These are phyloP conservation scores for Lophotriccus pileatus DNA, from an alignment of 2,797 vertebrate species.

Conservation along the genomic window DNA sequence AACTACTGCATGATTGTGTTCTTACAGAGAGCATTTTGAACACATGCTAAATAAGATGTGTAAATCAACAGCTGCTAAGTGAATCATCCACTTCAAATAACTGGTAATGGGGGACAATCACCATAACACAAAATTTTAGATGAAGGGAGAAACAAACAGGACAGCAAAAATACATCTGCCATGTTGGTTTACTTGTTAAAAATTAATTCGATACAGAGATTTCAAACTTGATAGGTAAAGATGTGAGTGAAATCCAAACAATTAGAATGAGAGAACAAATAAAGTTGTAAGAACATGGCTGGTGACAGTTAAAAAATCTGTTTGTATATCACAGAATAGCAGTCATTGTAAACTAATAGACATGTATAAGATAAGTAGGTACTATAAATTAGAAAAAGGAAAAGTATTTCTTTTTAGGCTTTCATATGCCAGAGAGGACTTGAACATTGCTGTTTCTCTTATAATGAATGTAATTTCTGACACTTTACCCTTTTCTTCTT, in stretches of 20 bases:
- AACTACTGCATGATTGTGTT: neutral
- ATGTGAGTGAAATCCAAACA: neutral
- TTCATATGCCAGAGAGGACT: neutral
- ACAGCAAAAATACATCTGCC: neutral
- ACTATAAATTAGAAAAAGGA: neutral
- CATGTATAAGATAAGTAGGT: fast-evolving
- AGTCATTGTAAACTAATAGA: neutral
- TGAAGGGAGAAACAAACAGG: neutral
- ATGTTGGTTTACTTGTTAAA: neutral
- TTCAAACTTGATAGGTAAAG: neutral
- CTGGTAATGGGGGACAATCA: neutral
- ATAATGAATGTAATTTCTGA: neutral
- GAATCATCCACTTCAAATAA: neutral
- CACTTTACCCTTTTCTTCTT: neutral
- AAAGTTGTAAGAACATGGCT: neutral
- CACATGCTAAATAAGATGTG: neutral
- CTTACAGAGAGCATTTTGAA: neutral
- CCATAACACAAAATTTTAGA: neutral
- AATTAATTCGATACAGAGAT: neutral
- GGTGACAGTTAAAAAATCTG: neutral
- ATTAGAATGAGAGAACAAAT: neutral
- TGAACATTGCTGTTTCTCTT: neutral
- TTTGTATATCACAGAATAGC: neutral
- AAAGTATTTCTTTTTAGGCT: neutral
- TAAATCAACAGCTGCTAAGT: neutral